Conservation (phyloP, 2,797 vertebrate species). For the Periparus ater region DNA sequence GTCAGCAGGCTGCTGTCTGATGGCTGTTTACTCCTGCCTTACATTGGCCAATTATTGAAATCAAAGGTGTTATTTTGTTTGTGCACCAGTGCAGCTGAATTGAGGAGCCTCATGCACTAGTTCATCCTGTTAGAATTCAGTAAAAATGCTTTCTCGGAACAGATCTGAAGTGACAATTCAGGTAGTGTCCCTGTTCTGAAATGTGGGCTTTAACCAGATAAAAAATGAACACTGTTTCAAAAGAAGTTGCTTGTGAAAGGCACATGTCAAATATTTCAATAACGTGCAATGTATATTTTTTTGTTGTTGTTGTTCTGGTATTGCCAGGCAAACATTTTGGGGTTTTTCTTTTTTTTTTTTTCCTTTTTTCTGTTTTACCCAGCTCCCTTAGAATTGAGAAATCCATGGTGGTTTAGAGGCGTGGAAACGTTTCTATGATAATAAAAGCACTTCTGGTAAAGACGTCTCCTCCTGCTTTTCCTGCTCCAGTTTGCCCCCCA, state of each 20-base stretch:
- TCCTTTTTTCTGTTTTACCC: not conserved
- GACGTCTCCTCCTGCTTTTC: slow-evolving; percentile 3
- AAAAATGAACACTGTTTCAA: not conserved
- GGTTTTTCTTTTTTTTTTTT: fast-evolving
- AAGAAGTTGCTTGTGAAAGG: slow-evolving; percentile 4
- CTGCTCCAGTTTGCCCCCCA: not conserved
- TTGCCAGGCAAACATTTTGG: not conserved
- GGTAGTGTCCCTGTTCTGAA: not conserved
- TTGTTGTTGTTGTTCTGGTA: not conserved
- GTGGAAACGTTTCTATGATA: slow-evolving; percentile 12
- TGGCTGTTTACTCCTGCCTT: slow-evolving; percentile 12
- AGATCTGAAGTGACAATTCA: not conserved
- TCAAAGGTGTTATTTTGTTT: not conserved
- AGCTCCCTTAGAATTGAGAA: slow-evolving; percentile 40
- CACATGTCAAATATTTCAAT: not conserved
- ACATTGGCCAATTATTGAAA: not conserved
- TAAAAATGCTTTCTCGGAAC: slow-evolving; percentile 30
- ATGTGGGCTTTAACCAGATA: not conserved
- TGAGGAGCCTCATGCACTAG: not conserved
- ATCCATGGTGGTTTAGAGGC: slow-evolving; percentile 32
- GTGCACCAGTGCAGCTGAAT: not conserved
- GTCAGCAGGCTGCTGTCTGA: not conserved
- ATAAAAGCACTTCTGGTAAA: slow-evolving; percentile 60
- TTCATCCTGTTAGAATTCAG: slow-evolving; percentile 7
- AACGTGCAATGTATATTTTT: not conserved